Evolutionary conservation across 2,888 invertebrate genomes (phyloP), one percentile per base, ranked within the genome.

Genomic region (Nysson spinosus): DNA sequence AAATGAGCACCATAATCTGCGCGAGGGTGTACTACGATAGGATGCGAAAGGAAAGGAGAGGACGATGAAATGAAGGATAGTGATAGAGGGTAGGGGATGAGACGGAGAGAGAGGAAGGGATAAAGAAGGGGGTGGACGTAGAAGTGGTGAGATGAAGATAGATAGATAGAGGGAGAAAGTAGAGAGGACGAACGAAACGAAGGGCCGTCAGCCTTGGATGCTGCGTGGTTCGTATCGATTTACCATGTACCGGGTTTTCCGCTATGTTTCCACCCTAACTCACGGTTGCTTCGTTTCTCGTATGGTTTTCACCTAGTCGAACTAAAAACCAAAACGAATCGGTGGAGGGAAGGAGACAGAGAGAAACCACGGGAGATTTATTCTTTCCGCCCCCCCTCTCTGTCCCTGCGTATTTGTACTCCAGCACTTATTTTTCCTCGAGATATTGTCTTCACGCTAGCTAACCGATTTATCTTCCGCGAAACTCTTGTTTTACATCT

Each of bases 191-290:
- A 39, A 4, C n/a, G 30, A 44, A 9, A 28, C 40, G 56, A 51
- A 75, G 56, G 62, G 60, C 72, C 66, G 71, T 71, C 75, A 78
- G 72, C 60, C 75, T 72, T 65, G 72, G 69, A 50, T 72, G 69
- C 75, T 72, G 74, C 69, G 72, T 77, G 69, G 71, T 66, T 61
- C 75, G 76, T 79, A 81, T 79, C 78, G 80, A 80, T 80, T 79
- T 76, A 78, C 66, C 71, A 72, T 72, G 72, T 65, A 69, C 58
- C 64, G 61, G 68, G 64, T 65, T 77, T 71, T 68, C 71, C 46
- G 35, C 50, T 42, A 50, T 52, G 52, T 77, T 65, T 52, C 64
- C 26, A 61, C 44, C 62, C 46, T 46, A 40, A 16, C 3, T 52
- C 58, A 26, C 51, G 55, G 57, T 63, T 24, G 17, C 12, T 11